These are phyloP conservation scores for Pygmarrhopalites habei DNA, from an alignment of 1,140 invertebrate genomes.

Conservation along the genomic window DNA sequence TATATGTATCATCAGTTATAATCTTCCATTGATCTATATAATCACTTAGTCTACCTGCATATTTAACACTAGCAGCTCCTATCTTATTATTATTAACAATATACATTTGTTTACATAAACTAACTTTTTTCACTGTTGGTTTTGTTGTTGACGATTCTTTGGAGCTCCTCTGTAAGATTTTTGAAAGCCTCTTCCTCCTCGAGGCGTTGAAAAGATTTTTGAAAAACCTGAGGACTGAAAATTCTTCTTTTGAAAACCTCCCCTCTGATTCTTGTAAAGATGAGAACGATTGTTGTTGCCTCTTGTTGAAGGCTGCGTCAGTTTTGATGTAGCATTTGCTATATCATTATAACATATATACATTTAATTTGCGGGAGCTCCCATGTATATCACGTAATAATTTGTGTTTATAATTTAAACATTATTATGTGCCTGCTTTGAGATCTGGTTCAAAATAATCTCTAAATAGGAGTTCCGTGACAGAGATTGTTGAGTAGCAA, in stretches of 20 bases:
- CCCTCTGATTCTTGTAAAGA: too few relatives aligned
- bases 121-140: not conserved
- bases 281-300: not conserved
- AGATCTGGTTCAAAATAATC: constrained; percentile 16
- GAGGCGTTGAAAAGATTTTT: too few relatives aligned
- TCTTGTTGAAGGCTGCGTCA: not conserved
- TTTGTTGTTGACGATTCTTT: not conserved
- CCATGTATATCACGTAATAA: too few relatives aligned
- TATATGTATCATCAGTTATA: not conserved
- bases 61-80: not conserved
- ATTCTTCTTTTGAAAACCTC: too few relatives aligned
- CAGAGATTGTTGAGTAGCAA: not conserved
- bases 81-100: too few relatives aligned
- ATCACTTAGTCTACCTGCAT: not conserved
- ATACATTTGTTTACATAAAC: too few relatives aligned
- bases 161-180: not conserved
- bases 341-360: not conserved
- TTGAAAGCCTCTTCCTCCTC: not conserved
- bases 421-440: too few relatives aligned
- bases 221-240: too few relatives aligned
- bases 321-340: not conserved
- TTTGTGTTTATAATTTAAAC: too few relatives aligned
- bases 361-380: not conserved
- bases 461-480: constrained; percentile 19
- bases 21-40: not conserved